Base-by-base conservation (phyloP, 2,888 invertebrate genomes). In the Torymus aiolomorphi region DNA sequence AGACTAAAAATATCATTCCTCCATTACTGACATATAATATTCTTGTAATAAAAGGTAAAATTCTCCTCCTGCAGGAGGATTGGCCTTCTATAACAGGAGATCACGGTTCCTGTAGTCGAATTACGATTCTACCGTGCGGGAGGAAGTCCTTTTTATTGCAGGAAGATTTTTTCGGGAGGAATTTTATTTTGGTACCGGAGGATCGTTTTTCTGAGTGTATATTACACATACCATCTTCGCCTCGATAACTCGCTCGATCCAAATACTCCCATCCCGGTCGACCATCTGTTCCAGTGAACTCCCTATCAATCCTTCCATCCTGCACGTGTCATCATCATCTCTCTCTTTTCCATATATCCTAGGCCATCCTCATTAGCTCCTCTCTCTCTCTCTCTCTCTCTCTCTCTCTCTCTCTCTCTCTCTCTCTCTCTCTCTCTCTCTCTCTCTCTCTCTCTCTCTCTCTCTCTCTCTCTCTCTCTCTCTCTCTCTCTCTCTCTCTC, bases 401-500 rank as follows among this genome's bases (percentile, higher is more conserved):
- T 69, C 70, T 78, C 69, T 57, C 63, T 20, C 74, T 63, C 74
- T 78, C 78, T 78, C 74, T 69, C 70, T 78, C 69, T 57, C 63
- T 20, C 74, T 63, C 74, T 78, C 78, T 78, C 74, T 69, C 70
- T 78, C 69, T 57, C 63, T 20, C 74, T 63, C 74, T 78, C 78
- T 78, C 74, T 69, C 70, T 78, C 69, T 57, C 63, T 20, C 74
- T 63, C 74, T 78, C 78, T 78, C 74, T 69, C 70, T 78, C 69
- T 57, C 63, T 20, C 74, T 63, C 74, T 78, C 78, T 78, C 74
- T 69, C 70, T 78, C 69, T 57, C 63, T 20, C 74, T 63, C 74
- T 78, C 78, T 78, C 74, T 69, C 70, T 78, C 69, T 57, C 63
- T 20, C 74, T 63, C 74, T 78, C 78, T 78, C 74, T 69, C 70